Base-by-base conservation (phyloP, 2,113 vertebrate species). In the Pachyramphus minor region DNA sequence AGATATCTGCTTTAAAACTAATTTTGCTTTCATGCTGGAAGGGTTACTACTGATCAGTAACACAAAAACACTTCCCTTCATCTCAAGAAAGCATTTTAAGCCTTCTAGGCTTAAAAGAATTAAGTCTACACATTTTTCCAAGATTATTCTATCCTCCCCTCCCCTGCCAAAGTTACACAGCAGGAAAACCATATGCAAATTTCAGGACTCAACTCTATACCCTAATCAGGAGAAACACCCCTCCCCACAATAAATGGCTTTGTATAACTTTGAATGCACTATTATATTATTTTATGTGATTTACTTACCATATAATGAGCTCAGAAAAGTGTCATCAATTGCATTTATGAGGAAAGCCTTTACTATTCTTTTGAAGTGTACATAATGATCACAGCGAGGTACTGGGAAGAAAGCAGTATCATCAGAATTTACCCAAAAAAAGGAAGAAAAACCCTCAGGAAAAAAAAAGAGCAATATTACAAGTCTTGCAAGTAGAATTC, bases 281-380 rank as follows among this genome's bases (percentile, higher is more conserved):
- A 27, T 25, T 73, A 22, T 35, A 80, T 55, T 76, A 74, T 59
- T 85, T 59, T 60, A 60, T 39, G 33, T 14, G 47, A 77, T 59
- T 84, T 94, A 97, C 98, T 98, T 98, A 99, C 98, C 97, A 94
- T 99, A 98, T 66, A 99, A 94, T 14, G 98, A 98, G 71, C 73
- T 88, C 94, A 99, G 96, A 88, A 99, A 99, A 77, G 87, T 98
- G 18, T 81, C 73, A 94, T 98, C 98, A 50, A 98, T 85, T 45
- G 98, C 97, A 93, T 98, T 98, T 94, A 98, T 99, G 42, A 99
- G 97, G 91, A 99, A 97, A 67, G 98, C 98, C 72, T 98, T 98
- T 69, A 99, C 97, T 89, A 98, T 97, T 97, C 97, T 98, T 96
- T 98, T 94, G 95, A 99, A 98, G 88, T 99, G 98, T 45, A 95